These are phyloP conservation scores for Drosophila pseudoobscura DNA, from an alignment of 1,140 invertebrate genomes.

Conservation along the genomic window DNA sequence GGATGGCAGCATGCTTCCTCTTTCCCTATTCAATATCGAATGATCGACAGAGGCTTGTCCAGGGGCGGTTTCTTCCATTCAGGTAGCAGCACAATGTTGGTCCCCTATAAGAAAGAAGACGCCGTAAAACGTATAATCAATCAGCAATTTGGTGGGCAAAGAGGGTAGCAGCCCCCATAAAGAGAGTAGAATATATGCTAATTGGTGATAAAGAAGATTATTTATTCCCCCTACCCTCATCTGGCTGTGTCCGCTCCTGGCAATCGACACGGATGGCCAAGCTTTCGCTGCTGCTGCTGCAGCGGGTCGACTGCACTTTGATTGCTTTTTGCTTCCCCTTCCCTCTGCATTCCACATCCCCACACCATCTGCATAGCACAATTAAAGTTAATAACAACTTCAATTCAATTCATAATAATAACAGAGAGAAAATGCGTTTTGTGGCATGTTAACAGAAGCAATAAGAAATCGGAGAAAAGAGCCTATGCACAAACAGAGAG, in stretches of 20 bases:
- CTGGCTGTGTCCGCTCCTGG: slow-evolving; percentile 19
- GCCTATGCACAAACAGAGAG: too few species aligned
- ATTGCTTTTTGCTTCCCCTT: slow-evolving; percentile 11
- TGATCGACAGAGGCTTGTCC: neutral
- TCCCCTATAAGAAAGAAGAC: neutral
- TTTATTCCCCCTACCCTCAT: neutral
- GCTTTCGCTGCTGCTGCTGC: slow-evolving; percentile 19
- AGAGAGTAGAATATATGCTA: too few species aligned
- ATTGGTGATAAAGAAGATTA: too few species aligned
- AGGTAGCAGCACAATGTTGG: neutral
- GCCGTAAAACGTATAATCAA: too few species aligned
- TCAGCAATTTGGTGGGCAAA: too few species aligned
- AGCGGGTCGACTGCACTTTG: slow-evolving; percentile 34
- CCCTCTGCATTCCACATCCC: neutral
- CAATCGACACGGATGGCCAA: slow-evolving; percentile 17
- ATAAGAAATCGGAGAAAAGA: slow-evolving; percentile 2
- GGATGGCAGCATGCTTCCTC: too few species aligned
- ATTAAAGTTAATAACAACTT: slow-evolving; percentile 75
- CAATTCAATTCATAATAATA: slow-evolving; percentile 64
- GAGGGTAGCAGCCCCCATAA: too few species aligned
- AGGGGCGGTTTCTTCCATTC: slow-evolving; percentile 8
- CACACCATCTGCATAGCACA: slow-evolving; percentile 44
- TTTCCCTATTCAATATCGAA: too few species aligned
- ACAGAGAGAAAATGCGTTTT: slow-evolving; percentile 35
- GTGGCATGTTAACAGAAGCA: slow-evolving; percentile 23